Conservation (phyloP, 1,140 invertebrate genomes). For the Mya arenaria region DNA sequence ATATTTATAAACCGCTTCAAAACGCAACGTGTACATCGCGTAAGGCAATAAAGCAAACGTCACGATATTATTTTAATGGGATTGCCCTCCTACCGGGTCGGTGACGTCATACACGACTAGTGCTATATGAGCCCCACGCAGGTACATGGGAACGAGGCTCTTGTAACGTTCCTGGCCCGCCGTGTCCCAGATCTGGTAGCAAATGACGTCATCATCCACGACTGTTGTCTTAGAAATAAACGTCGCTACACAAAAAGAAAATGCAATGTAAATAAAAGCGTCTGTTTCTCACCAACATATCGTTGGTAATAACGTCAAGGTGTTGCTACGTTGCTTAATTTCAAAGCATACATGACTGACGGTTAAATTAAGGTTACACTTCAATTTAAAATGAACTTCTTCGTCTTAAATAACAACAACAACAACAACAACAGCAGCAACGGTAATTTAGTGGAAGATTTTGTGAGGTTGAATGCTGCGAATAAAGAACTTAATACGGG, state of each 20-base stretch:
- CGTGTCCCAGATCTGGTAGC: constrained; percentile 99
- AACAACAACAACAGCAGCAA: too few relatives aligned
- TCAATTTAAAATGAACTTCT: too few relatives aligned
- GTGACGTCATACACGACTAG: constrained; percentile 69
- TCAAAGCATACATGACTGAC: too few relatives aligned
- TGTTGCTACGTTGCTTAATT: too few relatives aligned
- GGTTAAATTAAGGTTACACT: too few relatives aligned
- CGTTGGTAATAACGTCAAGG: too few relatives aligned
- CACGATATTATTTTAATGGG: background rate
- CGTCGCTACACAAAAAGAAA: constrained; percentile 61
- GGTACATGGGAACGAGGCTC: constrained; percentile 97
- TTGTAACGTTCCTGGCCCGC: constrained; percentile 99
- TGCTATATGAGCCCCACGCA: constrained; percentile 72
- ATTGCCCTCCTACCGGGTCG: constrained; percentile 36
- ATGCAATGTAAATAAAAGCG: background rate
- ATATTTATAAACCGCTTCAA: background rate
- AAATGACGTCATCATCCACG: constrained; percentile 80
- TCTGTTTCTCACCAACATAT: too few relatives aligned
- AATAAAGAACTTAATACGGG: too few relatives aligned
- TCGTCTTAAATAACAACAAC: too few relatives aligned
- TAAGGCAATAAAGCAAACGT: background rate
- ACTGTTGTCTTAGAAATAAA: constrained; percentile 65
- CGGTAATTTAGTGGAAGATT: too few relatives aligned
- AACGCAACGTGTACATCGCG: background rate
- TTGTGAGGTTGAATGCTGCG: too few relatives aligned